Conservation (phyloP, 2,888 invertebrate species). For the Notodonta dromedarius region DNA sequence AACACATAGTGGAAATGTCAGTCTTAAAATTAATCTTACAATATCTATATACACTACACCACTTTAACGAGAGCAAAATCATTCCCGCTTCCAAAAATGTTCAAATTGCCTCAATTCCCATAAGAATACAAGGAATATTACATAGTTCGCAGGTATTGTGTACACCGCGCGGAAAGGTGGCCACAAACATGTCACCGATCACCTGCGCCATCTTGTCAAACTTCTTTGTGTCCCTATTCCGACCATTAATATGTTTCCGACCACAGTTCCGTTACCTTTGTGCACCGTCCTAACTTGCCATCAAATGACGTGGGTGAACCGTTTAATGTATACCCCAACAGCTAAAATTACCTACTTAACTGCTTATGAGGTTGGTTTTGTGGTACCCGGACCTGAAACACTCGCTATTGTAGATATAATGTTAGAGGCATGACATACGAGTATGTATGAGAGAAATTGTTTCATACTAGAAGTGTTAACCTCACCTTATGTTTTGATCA, state of each 20-base stretch:
- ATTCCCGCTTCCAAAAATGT: not conserved
- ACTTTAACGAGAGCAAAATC: not conserved
- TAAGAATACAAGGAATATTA: conserved; percentile 1
- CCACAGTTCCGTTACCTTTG: conserved; percentile 39
- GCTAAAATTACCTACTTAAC: conserved; percentile 39
- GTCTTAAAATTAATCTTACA: too few relatives aligned
- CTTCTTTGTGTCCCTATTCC: conserved; percentile 37
- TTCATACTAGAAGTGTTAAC: too few relatives aligned
- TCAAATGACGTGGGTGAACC: conserved; percentile 39
- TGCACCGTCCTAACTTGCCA: conserved; percentile 33
- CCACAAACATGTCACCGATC: conserved; percentile 41
- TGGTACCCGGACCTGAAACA: not conserved
- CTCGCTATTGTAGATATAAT: not conserved
- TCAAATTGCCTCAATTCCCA: conserved; percentile 2
- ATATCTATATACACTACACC: not conserved
- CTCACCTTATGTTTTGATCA: too few relatives aligned
- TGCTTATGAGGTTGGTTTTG: conserved; percentile 2
- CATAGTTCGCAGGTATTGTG: conserved; percentile 9
- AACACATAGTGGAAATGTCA: too few relatives aligned
- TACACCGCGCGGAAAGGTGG: conserved; percentile 15
- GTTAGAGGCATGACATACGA: not conserved
- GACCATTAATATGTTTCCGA: conserved; percentile 46
- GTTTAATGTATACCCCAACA: conserved; percentile 37
- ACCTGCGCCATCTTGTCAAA: conserved; percentile 41
- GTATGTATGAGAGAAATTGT: not conserved